Evolutionary conservation across 2,797 vertebrate genomes (phyloP), one percentile per base, ranked within the genome.

Genomic region (Halcyon smyrnensis): DNA sequence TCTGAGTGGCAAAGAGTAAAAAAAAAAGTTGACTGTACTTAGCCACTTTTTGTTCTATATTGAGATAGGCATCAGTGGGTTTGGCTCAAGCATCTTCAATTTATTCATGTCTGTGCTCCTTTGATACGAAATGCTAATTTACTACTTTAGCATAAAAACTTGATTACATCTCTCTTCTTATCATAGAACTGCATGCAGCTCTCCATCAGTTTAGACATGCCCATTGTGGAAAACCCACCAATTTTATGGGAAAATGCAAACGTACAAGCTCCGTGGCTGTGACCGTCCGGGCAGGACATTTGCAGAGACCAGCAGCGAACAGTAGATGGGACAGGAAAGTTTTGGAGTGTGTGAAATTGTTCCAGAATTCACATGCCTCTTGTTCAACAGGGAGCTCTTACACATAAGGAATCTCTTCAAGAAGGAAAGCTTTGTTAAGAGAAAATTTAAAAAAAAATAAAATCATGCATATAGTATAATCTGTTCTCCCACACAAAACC

Each of bases 51-150:
- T 83, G 94, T 84, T 96, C 91, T 69, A 30, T 28, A 9, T 7
- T 1, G 50, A 93, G 96, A 95, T 95, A 95, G 91, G 95, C 92
- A 97, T 97, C 93, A 34, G 53, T 48, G 95, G 90, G 71, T 94
- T 96, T 96, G 97, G 94, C 97, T 93, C 60, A 11, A 82, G 84
- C 90, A 77, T 51, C 92, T 87, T 37, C 94, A 27, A 48, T 81
- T 94, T 89, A 89, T 87, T 93, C 94, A 69, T 78, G 78, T 75
- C 94, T 96, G 30, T 41, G 71, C 43, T 91, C 68, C 96, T 97
- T 97, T 97, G 96, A 97, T 97, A 97, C 80, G 12, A 96, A 97
- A 97, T 95, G 95, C 90, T 96, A 95, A 97, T 95, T 94, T 81
- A 84, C 93, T 89, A 32, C 88, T 96, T 96, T 85, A 95, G 94